Conservation (phyloP, 2,113 vertebrate genomes). For the Etheostoma spectabile region DNA sequence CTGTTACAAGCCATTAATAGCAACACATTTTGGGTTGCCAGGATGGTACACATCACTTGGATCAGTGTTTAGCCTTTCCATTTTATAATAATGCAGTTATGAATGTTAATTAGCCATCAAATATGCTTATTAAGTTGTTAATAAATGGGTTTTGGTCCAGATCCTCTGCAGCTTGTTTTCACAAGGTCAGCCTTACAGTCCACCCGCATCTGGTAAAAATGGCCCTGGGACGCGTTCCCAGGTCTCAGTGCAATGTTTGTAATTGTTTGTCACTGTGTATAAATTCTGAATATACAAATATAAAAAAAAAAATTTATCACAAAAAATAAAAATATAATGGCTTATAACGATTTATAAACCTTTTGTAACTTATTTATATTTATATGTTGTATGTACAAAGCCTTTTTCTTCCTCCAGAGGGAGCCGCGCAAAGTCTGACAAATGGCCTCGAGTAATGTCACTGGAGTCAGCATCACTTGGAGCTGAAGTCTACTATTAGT, state of each 20-base stretch:
- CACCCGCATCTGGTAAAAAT: not conserved
- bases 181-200: not conserved
- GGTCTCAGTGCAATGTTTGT: no score
- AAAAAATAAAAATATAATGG: no score
- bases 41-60: not conserved
- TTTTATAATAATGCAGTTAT: not conserved
- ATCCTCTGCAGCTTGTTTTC: not conserved
- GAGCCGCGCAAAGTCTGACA: not conserved
- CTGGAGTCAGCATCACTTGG: not conserved
- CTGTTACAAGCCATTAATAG: not conserved
- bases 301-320: no score
- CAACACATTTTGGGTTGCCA: not conserved
- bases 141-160: not conserved
- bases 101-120: not conserved
- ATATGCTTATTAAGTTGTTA: not conserved
- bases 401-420: not conserved
- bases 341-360: not conserved
- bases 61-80: not conserved
- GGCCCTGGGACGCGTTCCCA: no score
- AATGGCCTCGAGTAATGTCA: not conserved
- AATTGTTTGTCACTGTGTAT: no score
- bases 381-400: no score
- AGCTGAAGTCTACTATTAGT: not conserved
- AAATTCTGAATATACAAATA: no score
- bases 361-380: not conserved